Percentiles rank a stretch among this genome's conserved stretches.
Conservation (phyloP, 2,113 vertebrate genomes). For the Pteronura brasiliensis region DNA sequence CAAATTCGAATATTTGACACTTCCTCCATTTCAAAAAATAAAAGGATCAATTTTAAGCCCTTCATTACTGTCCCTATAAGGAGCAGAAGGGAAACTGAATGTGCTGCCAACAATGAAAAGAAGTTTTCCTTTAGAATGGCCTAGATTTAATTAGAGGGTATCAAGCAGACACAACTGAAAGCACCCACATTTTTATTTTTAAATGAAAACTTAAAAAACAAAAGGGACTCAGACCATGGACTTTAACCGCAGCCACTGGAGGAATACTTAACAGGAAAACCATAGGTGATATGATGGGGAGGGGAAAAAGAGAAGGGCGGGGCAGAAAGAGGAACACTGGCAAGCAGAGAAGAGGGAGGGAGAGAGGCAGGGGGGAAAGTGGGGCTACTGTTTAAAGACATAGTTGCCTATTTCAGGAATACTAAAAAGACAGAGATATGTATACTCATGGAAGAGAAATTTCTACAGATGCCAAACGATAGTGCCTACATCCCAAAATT, state of each 20-base stretch:
- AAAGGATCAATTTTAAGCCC: constrained; percentile 37
- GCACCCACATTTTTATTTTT: neutral
- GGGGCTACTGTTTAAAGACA: neutral
- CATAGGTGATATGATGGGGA: neutral
- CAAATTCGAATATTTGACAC: constrained; percentile 4
- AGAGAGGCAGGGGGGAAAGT: rapidly evolving
- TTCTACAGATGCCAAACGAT: neutral
- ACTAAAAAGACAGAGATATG: neutral
- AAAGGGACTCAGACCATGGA: neutral
- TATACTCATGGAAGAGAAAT: neutral
- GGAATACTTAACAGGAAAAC: neutral
- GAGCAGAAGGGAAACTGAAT: neutral
- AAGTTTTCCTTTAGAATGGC: neutral
- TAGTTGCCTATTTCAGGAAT: neutral
- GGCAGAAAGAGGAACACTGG: no score
- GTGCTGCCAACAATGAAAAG: neutral
- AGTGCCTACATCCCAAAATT: neutral
- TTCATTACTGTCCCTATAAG: neutral
- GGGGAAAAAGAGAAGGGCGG: neutral
- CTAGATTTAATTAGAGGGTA: neutral
- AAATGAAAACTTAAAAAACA: constrained; percentile 25
- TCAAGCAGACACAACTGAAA: neutral
- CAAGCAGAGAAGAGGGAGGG: no score
- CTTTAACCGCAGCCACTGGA: neutral
- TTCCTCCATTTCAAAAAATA: constrained; percentile 11